Conservation (phyloP, 2,797 vertebrate species). For the Urocyon cinereoargenteus region DNA sequence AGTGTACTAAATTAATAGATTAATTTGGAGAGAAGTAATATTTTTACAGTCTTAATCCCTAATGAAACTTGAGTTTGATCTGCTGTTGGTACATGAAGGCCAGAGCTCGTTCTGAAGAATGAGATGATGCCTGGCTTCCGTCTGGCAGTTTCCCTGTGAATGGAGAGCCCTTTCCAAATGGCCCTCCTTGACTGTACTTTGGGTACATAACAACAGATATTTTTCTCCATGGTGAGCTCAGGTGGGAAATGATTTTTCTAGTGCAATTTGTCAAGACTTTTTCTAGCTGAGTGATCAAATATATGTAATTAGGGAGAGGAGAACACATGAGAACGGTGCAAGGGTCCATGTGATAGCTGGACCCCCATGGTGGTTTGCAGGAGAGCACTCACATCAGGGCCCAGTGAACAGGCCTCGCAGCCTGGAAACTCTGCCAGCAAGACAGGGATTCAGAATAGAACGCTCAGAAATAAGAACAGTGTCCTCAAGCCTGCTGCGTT, state of each 20-base stretch:
- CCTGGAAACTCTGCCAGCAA: background rate
- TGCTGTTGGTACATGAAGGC: background rate
- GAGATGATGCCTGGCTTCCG: background rate
- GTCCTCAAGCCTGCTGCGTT: background rate
- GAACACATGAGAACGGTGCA: background rate
- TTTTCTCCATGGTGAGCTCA: slow-evolving; percentile 50
- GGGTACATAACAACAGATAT: background rate
- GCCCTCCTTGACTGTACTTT: background rate
- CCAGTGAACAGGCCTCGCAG: background rate
- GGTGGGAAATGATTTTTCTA: slow-evolving; percentile 17
- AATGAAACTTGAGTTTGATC: background rate
- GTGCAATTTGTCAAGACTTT: slow-evolving; percentile 55
- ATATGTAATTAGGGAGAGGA: slow-evolving; percentile 40
- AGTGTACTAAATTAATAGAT: background rate
- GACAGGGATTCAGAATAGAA: background rate
- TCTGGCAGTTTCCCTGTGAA: background rate
- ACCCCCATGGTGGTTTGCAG: background rate
- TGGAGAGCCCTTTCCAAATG: background rate
- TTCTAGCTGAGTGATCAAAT: slow-evolving; percentile 66
- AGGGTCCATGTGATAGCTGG: background rate
- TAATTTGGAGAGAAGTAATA: background rate
- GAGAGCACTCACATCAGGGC: background rate
- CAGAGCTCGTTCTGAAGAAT: background rate
- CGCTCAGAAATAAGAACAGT: background rate
- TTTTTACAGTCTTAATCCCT: background rate